phyloP scores from a whole-genome alignment of 2,797 vertebrate species.

The Fringilla coelebs region DNA sequence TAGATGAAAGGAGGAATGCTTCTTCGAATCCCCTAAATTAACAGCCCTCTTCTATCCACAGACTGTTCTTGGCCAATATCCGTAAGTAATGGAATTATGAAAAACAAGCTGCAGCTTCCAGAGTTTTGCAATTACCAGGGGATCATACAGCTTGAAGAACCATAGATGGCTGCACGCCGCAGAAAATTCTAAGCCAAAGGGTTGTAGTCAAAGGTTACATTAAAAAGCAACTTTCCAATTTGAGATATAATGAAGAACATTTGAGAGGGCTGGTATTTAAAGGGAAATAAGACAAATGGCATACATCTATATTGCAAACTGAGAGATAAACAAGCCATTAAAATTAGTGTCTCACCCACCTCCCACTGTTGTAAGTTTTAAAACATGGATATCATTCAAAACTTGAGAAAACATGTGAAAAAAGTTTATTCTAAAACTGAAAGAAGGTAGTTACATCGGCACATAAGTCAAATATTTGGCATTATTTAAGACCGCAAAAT shows the following conservation, averaged over 20 bases:
- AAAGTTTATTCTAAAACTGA: not conserved
- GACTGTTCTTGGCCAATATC: constrained; percentile 7
- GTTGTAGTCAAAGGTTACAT: not conserved
- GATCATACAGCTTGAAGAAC: not conserved
- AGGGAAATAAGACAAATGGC: not conserved
- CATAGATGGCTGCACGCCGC: not conserved
- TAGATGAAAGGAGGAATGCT: not conserved
- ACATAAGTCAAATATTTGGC: not conserved
- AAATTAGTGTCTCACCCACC: not conserved
- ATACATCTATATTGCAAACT: not conserved
- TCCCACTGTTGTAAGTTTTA: not conserved
- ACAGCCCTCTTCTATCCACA: not conserved
- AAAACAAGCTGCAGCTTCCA: constrained; percentile 11
- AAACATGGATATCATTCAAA: not conserved
- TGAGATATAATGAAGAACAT: not conserved
- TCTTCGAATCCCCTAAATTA: not conserved
- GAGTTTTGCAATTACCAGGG: constrained; percentile 17
- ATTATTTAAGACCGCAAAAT: not conserved
- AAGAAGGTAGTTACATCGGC: not conserved
- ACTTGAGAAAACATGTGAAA: not conserved
- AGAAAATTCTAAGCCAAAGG: constrained; percentile 22
- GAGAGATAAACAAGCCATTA: not conserved
- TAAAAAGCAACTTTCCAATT: not conserved
- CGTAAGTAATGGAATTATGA: not conserved
- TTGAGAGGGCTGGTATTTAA: not conserved